Conservation (phyloP, 2,797 vertebrate genomes). For the Catostomus latipinnis region DNA sequence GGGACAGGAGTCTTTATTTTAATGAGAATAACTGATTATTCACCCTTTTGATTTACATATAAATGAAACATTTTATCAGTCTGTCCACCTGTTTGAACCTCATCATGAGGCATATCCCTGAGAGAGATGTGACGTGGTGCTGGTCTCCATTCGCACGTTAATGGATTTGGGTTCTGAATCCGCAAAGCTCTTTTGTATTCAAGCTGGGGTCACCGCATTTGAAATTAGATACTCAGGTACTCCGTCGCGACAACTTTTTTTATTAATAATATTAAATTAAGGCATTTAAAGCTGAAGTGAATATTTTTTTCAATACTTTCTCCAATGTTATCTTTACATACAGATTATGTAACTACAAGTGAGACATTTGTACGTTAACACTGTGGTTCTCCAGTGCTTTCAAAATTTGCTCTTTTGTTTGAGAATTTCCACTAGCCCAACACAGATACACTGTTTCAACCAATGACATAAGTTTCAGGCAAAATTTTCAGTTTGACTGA, state of each 20-base stretch:
- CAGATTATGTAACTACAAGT: too few species aligned
- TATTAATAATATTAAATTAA: background rate
- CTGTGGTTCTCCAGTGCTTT: too few species aligned
- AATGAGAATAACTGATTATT: constrained; percentile 76
- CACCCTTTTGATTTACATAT: constrained; percentile 78
- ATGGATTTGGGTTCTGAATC: background rate
- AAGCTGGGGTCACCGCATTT: background rate
- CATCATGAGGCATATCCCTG: constrained; percentile 65
- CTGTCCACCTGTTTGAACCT: constrained; percentile 64
- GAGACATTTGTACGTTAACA: too few species aligned
- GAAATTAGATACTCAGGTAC: constrained; percentile 16
- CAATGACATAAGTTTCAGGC: too few species aligned
- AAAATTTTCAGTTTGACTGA: too few species aligned
- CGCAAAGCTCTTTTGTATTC: too few species aligned
- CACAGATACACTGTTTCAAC: too few species aligned
- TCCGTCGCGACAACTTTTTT: constrained; percentile 1
- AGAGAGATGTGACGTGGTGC: constrained; percentile 63
- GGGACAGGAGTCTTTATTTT: constrained; percentile 63
- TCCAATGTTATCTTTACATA: too few species aligned
- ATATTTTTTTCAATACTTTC: background rate
- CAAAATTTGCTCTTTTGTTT: too few species aligned
- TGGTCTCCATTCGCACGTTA: constrained; percentile 52
- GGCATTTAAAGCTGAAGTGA: background rate
- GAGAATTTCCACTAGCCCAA: too few species aligned
- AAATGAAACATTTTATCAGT: constrained; percentile 78